phyloP scores from a whole-genome alignment of 2,113 vertebrate species.

The Leptocoma aspasia region DNA sequence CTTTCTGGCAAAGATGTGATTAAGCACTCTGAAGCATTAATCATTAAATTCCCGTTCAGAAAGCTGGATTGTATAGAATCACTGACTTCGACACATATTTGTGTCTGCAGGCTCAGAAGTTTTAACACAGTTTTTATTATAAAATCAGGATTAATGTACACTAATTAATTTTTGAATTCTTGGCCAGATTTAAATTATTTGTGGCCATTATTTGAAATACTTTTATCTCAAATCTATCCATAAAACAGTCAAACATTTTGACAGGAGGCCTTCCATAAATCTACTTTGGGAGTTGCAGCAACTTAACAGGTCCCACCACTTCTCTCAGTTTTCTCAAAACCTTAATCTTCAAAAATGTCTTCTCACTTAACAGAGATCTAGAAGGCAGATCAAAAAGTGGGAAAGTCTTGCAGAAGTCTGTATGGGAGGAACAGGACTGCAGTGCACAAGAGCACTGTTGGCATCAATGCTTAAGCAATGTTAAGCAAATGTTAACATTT shows the following conservation, averaged over 20 bases:
- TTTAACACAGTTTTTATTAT: background rate
- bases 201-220: background rate
- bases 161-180: background rate
- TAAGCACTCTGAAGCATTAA: slow-evolving; percentile 4
- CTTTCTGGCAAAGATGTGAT: slow-evolving; percentile 2
- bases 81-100: background rate
- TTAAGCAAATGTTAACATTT: too few relatives aligned
- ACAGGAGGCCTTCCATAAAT: background rate
- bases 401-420: background rate
- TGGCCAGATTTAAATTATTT: background rate
- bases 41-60: background rate
- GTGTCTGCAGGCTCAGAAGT: background rate
- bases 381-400: background rate
- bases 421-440: background rate
- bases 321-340: background rate
- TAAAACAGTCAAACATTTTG: background rate
- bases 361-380: background rate
- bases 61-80: background rate
- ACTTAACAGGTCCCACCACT: background rate
- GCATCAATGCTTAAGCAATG: background rate
- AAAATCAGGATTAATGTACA: background rate
- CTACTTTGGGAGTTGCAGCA: background rate
- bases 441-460: background rate
- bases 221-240: background rate
- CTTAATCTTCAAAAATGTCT: background rate